phyloP scores from a whole-genome alignment of 2,113 vertebrate species.

The Nematolebias whitei region DNA sequence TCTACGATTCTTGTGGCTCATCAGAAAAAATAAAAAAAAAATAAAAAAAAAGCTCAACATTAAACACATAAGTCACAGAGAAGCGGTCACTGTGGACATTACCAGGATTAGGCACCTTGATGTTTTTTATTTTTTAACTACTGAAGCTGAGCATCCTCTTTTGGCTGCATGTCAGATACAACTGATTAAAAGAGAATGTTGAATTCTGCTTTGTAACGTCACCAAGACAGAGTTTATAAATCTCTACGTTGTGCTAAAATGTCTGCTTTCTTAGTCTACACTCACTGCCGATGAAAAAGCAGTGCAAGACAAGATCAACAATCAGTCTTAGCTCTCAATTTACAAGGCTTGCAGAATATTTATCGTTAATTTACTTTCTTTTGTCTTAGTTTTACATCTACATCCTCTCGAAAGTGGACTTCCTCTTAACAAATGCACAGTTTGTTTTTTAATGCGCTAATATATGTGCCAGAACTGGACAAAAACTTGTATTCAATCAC shows the following conservation, averaged over 20 bases:
- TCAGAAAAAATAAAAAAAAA: conserved; percentile 65
- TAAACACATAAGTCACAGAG: conserved; percentile 67
- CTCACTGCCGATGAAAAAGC: conserved; percentile 28
- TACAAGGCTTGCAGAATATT: too few relatives aligned
- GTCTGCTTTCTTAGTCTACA: conserved; percentile 16
- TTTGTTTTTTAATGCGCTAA: conserved; percentile 67
- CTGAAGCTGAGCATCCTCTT: conserved; percentile 37
- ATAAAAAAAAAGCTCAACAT: conserved; percentile 54
- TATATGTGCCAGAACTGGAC: conserved; percentile 83
- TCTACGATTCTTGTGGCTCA: conserved; percentile 69
- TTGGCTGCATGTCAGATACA: conserved; percentile 28
- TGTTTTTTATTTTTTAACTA: conserved; percentile 46
- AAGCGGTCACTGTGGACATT: conserved; percentile 61
- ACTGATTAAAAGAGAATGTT: conserved; percentile 40
- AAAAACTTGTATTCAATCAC: conserved; percentile 80
- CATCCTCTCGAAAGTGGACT: conserved; percentile 52
- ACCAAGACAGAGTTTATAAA: conserved; percentile 29
- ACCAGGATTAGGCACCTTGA: conserved; percentile 67
- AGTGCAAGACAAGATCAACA: conserved; percentile 24
- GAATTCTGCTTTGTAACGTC: conserved; percentile 28
- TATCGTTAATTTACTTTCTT: too few relatives aligned
- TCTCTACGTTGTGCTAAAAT: conserved; percentile 34
- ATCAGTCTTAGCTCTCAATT: conserved; percentile 26
- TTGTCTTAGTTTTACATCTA: too few relatives aligned
- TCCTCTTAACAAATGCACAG: conserved; percentile 62